These are phyloP conservation scores for Nasonia oneida DNA, from an alignment of 2,888 invertebrate genomes.

Conservation along the genomic window DNA sequence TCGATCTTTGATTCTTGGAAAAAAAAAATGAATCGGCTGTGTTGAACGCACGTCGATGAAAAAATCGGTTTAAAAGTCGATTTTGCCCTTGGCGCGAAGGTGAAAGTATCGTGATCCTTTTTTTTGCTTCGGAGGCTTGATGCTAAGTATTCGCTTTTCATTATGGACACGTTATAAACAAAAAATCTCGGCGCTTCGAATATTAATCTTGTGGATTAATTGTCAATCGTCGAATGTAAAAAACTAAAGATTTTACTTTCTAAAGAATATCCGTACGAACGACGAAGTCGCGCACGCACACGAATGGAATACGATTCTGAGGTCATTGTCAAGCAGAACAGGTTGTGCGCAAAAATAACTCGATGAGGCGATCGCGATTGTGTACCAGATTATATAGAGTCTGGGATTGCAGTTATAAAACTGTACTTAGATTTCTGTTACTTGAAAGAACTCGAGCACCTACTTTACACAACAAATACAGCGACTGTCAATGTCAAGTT, in stretches of 20 bases:
- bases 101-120: conserved; percentile 6
- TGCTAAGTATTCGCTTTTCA: no score
- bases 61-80: background rate
- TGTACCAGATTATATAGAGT: background rate
- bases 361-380: conserved; percentile 20
- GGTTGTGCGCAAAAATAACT: conserved; percentile 53
- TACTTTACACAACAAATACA: background rate
- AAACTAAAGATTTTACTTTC: background rate
- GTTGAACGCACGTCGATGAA: background rate
- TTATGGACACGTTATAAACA: no score
- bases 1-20: background rate
- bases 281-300: background rate
- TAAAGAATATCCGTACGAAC: background rate
- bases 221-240: no score
- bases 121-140: background rate
- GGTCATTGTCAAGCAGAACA: conserved; percentile 57
- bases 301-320: conserved; percentile 33
- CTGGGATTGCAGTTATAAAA: background rate
- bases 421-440: background rate
- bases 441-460: background rate
- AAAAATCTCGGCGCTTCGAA: no score
- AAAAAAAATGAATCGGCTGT: background rate
- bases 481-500: background rate
- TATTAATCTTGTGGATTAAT: no score
- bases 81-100: background rate